A percentile compares a stretch with the other conserved stretches of the same genome.
Evolutionary conservation across 2,797 vertebrate species (phyloP).

Genomic region (Falco novaeseelandiae): DNA sequence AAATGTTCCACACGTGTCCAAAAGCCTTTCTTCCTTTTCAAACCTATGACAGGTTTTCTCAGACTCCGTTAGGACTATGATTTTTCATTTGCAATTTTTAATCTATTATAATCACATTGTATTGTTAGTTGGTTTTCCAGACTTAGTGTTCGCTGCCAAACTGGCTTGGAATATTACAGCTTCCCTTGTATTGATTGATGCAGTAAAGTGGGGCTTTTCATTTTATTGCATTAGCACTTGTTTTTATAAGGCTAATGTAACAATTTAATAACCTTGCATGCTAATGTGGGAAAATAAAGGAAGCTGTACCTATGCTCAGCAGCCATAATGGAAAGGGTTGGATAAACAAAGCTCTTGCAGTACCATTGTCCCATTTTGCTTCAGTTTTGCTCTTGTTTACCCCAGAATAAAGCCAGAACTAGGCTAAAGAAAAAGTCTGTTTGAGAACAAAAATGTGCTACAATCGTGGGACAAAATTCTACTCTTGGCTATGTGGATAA

Average conservation of each 20-base stretch:
- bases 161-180: not conserved
- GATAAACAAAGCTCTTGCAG: not conserved
- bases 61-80: not conserved
- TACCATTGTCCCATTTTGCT: not conserved
- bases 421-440: not conserved
- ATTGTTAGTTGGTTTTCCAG: not conserved
- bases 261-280: conserved; percentile 48
- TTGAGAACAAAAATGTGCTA: not conserved
- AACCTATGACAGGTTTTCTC: conserved; percentile 5
- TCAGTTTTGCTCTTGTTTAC: not conserved
- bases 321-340: not conserved
- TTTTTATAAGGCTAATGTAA: conserved; percentile 47
- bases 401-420: not conserved
- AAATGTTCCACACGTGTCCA: conserved; percentile 49
- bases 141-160: not conserved
- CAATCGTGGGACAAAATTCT: not conserved
- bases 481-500: not conserved
- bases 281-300: conserved; percentile 29
- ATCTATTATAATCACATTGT: conserved; percentile 48
- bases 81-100: conserved; percentile 48
- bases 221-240: conserved; percentile 37
- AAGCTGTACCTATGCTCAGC: not conserved
- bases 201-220: not conserved
- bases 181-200: conserved; percentile 24
- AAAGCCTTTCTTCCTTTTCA: conserved; percentile 55